Percentiles rank a stretch among this genome's conserved stretches.
These are phyloP conservation scores for Acleris literana DNA, from an alignment of 2,888 invertebrate genomes.

Conservation along the genomic window DNA sequence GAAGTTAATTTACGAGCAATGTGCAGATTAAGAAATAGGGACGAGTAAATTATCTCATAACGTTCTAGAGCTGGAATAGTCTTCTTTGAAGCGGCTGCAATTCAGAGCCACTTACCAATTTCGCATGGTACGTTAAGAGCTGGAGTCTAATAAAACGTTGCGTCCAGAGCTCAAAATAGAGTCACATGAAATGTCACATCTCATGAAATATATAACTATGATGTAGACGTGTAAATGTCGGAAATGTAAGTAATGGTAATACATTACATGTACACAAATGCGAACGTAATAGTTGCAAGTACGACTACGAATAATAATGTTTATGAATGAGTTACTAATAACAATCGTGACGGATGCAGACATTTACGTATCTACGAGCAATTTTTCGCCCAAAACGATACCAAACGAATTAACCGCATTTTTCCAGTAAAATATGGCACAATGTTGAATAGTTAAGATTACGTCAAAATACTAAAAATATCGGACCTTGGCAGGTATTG, in stretches of 20 bases:
- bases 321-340: no score
- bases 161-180: conserved; percentile 18
- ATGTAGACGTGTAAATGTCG: background rate
- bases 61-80: conserved; percentile 25
- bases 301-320: no score
- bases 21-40: conserved; percentile 10
- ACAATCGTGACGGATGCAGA: no score
- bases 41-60: conserved; percentile 25
- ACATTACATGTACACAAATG: background rate
- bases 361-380: no score
- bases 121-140: conserved; percentile 23
- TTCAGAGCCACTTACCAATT: conserved; percentile 25
- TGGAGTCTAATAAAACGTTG: conserved; percentile 28
- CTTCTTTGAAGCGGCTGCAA: conserved; percentile 16
- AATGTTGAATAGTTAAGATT: conserved; percentile 47
- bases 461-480: conserved; percentile 60
- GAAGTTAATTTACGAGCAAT: conserved; percentile 9
- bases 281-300: no score
- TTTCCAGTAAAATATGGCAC: conserved; percentile 5
- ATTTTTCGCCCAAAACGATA: background rate
- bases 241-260: background rate
- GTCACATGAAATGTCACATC: conserved; percentile 23
- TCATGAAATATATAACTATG: conserved; percentile 2
- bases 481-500: conserved; percentile 47
- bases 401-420: conserved; percentile 9